These are phyloP conservation scores for Toxotes jaculatrix DNA, from an alignment of 2,113 vertebrate species.

Conservation along the genomic window DNA sequence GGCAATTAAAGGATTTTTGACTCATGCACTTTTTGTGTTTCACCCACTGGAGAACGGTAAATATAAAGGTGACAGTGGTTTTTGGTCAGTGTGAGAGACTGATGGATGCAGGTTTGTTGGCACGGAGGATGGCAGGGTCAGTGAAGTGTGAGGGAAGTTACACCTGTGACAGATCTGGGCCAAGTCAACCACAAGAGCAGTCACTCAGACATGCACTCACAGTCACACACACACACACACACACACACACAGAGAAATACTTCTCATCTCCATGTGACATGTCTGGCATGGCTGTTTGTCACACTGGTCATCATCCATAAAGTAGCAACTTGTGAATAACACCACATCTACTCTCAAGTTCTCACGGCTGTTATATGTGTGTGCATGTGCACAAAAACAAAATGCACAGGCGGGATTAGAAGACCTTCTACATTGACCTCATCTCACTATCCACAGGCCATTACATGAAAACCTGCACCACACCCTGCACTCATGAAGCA, in stretches of 20 bases:
- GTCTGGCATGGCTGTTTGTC: conserved; percentile 40
- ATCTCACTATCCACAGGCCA: conserved; percentile 16
- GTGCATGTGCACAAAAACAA: conserved; percentile 16
- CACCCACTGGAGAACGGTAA: conserved; percentile 15
- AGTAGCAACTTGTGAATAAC: conserved; percentile 44
- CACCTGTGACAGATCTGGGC: conserved; percentile 51
- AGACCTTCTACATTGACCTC: conserved; percentile 3
- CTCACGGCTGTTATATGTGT: neutral
- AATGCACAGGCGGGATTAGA: neutral
- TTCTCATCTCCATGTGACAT: conserved; percentile 57
- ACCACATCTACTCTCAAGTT: neutral
- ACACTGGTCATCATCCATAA: conserved; percentile 37
- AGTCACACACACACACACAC: conserved; percentile 9
- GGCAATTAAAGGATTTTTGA: neutral
- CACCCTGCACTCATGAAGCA: conserved; percentile 7
- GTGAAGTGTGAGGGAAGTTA: conserved; percentile 30
- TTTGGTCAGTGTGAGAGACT: conserved; percentile 19
- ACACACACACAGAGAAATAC: conserved; percentile 10
- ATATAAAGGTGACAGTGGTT: neutral
- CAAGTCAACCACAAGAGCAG: conserved; percentile 37
- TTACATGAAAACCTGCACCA: conserved; percentile 38
- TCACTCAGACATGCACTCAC: conserved; percentile 15
- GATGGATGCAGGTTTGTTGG: conserved; percentile 29
- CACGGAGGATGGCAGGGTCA: neutral
- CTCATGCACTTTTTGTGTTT: neutral